phyloP scores from a whole-genome alignment of 2,888 invertebrate genomes.

The Spodoptera exigua region DNA sequence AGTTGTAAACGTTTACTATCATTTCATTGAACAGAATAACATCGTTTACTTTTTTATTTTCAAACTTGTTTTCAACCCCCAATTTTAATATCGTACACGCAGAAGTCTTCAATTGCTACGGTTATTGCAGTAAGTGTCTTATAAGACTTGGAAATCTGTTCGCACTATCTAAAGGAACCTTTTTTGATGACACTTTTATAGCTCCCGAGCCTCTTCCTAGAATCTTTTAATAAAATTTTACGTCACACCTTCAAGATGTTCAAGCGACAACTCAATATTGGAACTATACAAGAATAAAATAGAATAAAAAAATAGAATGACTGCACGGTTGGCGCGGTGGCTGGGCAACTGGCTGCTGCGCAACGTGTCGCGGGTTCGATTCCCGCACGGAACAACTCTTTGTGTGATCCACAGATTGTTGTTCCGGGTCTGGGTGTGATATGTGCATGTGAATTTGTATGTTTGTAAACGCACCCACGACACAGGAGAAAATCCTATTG shows the following conservation, averaged over 20 bases:
- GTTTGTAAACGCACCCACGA: no score
- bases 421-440: no score
- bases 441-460: no score
- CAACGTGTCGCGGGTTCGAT: no score
- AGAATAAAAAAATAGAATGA: no score
- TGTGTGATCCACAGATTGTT: no score
- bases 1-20: no score
- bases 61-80: neutral
- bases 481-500: no score
- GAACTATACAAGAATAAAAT: constrained; percentile 23
- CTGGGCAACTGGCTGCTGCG: no score
- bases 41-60: neutral
- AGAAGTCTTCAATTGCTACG: constrained; percentile 1
- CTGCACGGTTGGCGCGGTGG: no score
- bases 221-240: constrained; percentile 54
- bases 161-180: constrained; percentile 16
- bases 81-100: constrained; percentile 8
- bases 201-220: constrained; percentile 21
- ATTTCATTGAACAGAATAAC: no score
- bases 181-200: constrained; percentile 42
- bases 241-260: constrained; percentile 32
- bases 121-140: constrained; percentile 29
- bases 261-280: constrained; percentile 33
- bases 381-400: no score
- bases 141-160: constrained; percentile 24